phyloP scores from a whole-genome alignment of 2,888 invertebrate species.

The Folsomia candida region DNA sequence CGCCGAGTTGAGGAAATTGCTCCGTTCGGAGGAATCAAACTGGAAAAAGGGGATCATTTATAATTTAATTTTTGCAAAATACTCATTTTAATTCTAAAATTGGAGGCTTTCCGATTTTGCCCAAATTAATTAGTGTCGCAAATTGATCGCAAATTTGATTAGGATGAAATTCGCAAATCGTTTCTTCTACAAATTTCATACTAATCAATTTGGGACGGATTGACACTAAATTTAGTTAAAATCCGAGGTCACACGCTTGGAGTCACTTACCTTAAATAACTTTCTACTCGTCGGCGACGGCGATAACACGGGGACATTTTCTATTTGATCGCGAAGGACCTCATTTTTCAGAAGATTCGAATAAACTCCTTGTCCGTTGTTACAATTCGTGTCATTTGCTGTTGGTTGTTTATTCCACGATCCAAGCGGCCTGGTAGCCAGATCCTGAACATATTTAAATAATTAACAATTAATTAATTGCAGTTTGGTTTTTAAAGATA shows the following conservation, averaged over 20 bases:
- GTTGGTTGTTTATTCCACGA: conserved; percentile 54
- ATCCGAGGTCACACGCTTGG: no score
- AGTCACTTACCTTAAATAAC: conserved; percentile 56
- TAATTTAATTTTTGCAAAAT: conserved; percentile 49
- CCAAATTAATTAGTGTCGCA: no score
- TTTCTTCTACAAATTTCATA: no score
- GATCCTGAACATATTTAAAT: conserved; percentile 32
- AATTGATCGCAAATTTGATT: no score
- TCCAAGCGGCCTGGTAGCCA: conserved; percentile 36
- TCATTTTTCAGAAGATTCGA: conserved; percentile 93
- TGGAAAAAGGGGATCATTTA: conserved; percentile 53
- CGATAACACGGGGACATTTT: conserved; percentile 74
- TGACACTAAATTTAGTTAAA: no score
- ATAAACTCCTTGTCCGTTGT: conserved; percentile 84
- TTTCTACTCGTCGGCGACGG: conserved; percentile 63
- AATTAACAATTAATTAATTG: no score
- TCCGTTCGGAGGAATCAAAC: conserved; percentile 64
- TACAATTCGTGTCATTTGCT: conserved; percentile 65
- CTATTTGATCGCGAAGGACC: conserved; percentile 81
- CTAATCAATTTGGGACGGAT: no score
- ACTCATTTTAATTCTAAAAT: no score
- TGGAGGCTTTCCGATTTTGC: conserved; percentile 48
- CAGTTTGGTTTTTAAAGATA: no score
- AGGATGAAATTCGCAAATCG: no score
- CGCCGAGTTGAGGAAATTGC: conserved; percentile 59